These are phyloP conservation scores for Cololabis saira DNA, from an alignment of 2,113 vertebrate genomes.

Conservation along the genomic window DNA sequence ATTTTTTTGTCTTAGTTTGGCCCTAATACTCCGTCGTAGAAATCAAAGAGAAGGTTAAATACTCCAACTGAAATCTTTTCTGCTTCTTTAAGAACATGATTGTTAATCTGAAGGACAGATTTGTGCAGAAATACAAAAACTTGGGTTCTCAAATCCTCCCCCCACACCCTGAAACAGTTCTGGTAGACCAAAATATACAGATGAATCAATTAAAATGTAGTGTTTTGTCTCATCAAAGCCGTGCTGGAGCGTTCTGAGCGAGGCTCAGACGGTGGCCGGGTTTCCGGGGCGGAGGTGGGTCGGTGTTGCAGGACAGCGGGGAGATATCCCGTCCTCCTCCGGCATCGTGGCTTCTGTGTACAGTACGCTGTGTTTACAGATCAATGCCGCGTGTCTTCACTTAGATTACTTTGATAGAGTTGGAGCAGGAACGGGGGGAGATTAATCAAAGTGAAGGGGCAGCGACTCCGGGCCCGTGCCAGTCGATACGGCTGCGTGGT, in stretches of 20 bases:
- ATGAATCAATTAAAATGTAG: neutral
- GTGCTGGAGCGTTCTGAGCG: neutral
- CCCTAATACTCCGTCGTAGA: too few relatives aligned
- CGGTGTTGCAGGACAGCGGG: neutral
- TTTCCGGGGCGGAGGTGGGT: neutral
- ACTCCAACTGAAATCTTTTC: too few relatives aligned
- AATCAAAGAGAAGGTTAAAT: too few relatives aligned
- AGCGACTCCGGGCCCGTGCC: conserved; percentile 72
- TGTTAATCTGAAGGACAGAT: too few relatives aligned
- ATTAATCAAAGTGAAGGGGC: conserved; percentile 83
- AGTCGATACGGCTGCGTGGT: conserved; percentile 73
- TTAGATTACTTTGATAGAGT: conserved; percentile 78
- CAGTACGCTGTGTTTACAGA: conserved; percentile 66
- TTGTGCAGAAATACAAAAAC: too few relatives aligned
- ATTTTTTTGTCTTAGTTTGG: too few relatives aligned
- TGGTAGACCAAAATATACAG: neutral
- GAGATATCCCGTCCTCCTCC: neutral
- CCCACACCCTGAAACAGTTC: too few relatives aligned
- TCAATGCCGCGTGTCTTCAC: conserved; percentile 77
- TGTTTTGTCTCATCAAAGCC: neutral
- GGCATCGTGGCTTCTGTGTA: conserved; percentile 31
- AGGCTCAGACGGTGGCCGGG: too few relatives aligned
- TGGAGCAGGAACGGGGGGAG: conserved; percentile 66
- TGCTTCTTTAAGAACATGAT: too few relatives aligned
- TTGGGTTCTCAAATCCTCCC: too few relatives aligned